These are phyloP conservation scores for Anseranas semipalmata DNA, from an alignment of 2,113 vertebrate species.

Conservation along the genomic window DNA sequence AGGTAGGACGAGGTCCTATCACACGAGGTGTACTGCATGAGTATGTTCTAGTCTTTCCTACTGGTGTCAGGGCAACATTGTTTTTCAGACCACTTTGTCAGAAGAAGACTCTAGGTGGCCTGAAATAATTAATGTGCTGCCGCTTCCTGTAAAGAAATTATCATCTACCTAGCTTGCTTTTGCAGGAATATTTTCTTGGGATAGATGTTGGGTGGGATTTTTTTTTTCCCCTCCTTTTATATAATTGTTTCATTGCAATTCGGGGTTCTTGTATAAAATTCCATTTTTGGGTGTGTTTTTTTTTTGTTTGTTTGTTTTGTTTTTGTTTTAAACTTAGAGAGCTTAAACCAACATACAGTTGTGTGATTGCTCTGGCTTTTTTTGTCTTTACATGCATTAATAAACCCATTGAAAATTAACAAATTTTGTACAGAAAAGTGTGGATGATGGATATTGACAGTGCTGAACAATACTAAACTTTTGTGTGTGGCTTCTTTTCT, in stretches of 20 bases:
- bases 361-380: background rate
- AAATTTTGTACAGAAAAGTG: background rate
- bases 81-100: background rate
- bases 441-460: background rate
- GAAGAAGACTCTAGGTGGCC: background rate
- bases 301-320: background rate
- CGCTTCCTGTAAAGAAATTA: background rate
- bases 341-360: background rate
- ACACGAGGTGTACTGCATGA: accelerated
- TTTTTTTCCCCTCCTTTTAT: background rate
- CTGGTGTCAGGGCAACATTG: background rate
- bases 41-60: accelerated
- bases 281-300: accelerated
- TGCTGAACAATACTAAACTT: background rate
- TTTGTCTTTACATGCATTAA: background rate
- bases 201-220: background rate
- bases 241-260: background rate
- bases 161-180: background rate
- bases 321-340: background rate
- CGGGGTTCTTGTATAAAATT: background rate
- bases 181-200: background rate
- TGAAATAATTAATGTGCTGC: background rate
- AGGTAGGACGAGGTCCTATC: background rate
- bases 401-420: background rate
- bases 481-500: background rate